Evolutionary conservation across 2,888 invertebrate genomes (phyloP), one percentile per base, ranked within the genome.

Genomic region (Lochmaea crataegi): DNA sequence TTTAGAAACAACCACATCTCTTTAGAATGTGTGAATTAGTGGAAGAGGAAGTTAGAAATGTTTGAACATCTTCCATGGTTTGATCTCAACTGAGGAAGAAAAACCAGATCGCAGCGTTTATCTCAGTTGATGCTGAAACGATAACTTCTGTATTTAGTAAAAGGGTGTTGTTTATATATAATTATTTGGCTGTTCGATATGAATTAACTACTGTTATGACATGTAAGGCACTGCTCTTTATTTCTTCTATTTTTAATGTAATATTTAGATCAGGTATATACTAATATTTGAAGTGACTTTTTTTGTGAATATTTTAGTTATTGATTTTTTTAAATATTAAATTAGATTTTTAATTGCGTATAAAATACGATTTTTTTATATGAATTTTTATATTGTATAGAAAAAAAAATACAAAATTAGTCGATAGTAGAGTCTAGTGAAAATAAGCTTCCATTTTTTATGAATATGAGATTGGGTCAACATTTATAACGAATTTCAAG

Each of bases 161-260:
- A n/a, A n/a, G n/a, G n/a, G n/a, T n/a, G n/a, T n/a, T n/a, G n/a
- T n/a, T n/a, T n/a, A n/a, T n/a, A n/a, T n/a, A n/a, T n/a, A n/a
- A n/a, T 63, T 63, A 18, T 41, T 82, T 83, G 83, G 82, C 81
- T 83, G 84, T 83, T 85, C 82, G 74, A 80, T 84, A 83, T 83
- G 82, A 78, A 78, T 84, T 82, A 82, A 83, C 60, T 18, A 65
- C 63, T 78, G 77, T 77, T 74, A 78, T 80, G 77, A 80, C 77
- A 78, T 80, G 70, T 69, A 72, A 69, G 58, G 75, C 65, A 72
- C 64, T 64, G 61, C 66, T 58, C 45, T 73, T 72, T 65, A 66
- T 51, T 65, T 42, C 56, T 57, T 45, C 14, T 72, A 56, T 68
- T 45, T 53, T 71, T 58, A 48, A 65, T 69, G 38, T 26, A 56